Base-by-base conservation (phyloP, 2,797 vertebrate genomes). In the Leucoraja ocellata region DNA sequence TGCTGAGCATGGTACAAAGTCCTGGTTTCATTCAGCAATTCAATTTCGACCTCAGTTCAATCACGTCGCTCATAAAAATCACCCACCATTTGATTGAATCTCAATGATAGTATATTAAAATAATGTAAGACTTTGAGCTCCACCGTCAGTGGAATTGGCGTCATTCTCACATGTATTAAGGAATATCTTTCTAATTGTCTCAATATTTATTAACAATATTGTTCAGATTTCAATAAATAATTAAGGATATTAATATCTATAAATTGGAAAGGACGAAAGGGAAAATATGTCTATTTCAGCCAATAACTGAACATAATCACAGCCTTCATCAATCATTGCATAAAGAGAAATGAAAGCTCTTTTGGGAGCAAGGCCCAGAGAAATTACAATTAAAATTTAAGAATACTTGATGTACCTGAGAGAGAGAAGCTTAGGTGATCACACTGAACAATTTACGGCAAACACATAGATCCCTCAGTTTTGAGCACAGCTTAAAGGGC, bases 151-250 rank as follows among this genome's bases (percentile, higher is more conserved):
- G 71, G 39, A 73, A 74, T 92, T 46, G 25, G 71, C 28, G 28
- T 54, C 74, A 92, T 92, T 5, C 71, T 46, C 36, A 54, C 71
- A 58, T 0, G 14, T 46, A 46, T 13, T 92, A 54, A 76, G 90
- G 71, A 28, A 39, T 74, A 46, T 74, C 46, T 92, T 68, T 71
- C 36, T 3, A 74, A 54, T 54, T 76, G 90, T 74, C 13, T 73
- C 39, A 74, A 39, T 25, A 28, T 71, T 71, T 73, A 68, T 91
- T 74, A 91, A 91, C 88, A 54, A 74, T 92, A 39, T 28, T 54
- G 32, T 32, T 32, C 25, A n/a, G 21, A 76, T 92, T 92, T 76
- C 71, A 92, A 74, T 54, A 76, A 92, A 92, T 39, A 39, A 46
- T 25, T 10, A 92, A 54, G 39, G 90, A 25, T 58, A 92, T 76